Evolutionary conservation across 2,888 invertebrate species (phyloP).

Genomic region (Plebejus melissa): DNA sequence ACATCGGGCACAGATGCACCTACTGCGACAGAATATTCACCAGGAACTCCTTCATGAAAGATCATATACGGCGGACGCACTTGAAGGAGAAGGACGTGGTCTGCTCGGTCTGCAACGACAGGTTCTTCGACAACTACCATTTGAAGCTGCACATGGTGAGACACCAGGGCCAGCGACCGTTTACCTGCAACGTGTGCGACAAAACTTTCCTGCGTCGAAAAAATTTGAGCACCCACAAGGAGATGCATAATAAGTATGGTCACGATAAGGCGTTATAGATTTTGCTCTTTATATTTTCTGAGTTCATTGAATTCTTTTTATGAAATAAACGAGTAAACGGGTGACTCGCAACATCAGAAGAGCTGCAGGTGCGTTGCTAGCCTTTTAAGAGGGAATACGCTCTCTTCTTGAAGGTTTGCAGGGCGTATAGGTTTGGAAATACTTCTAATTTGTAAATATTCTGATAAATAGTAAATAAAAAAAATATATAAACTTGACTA

Average conservation of each 20-base stretch:
- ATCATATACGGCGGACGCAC: slow-evolving; percentile 66
- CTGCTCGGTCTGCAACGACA: slow-evolving; percentile 63
- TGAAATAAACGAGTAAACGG: too few species aligned
- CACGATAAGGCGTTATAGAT: slow-evolving; percentile 41
- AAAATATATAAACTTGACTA: too few species aligned
- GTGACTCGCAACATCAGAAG: too few species aligned
- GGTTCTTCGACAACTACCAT: slow-evolving; percentile 65
- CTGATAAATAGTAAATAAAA: too few species aligned
- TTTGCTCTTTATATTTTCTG: not conserved
- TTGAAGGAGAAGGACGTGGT: slow-evolving; percentile 67
- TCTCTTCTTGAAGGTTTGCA: too few species aligned
- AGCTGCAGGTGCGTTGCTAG: too few species aligned
- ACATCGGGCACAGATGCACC: slow-evolving; percentile 63
- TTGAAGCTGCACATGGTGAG: slow-evolving; percentile 72
- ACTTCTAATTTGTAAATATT: too few species aligned
- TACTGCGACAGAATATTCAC: slow-evolving; percentile 68
- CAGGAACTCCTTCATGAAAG: slow-evolving; percentile 68
- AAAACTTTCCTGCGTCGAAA: slow-evolving; percentile 78
- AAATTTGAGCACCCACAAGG: slow-evolving; percentile 79
- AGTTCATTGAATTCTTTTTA: not conserved
- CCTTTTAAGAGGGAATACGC: too few species aligned
- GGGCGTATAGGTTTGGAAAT: too few species aligned
- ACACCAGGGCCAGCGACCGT: slow-evolving; percentile 75
- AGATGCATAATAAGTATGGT: slow-evolving; percentile 69
- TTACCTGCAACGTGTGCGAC: slow-evolving; percentile 77